A percentile compares a stretch with the other conserved stretches of the same genome.
phyloP scores from a whole-genome alignment of 2,113 vertebrate genomes.

The Helogale parvula region DNA sequence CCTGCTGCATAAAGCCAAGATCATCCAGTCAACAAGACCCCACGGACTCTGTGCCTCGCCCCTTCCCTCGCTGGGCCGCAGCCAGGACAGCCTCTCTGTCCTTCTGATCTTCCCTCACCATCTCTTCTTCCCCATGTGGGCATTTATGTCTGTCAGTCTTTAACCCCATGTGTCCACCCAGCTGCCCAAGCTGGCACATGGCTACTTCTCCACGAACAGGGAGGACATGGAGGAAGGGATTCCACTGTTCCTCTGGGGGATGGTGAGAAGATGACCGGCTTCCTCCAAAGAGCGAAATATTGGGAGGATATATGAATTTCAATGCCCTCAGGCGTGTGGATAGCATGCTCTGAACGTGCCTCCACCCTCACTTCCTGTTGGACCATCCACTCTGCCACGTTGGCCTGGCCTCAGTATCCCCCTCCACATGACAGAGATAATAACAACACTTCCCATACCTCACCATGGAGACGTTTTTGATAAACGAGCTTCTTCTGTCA shows the following conservation, averaged over 20 bases:
- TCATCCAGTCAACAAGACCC: neutral
- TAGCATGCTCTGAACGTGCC: neutral
- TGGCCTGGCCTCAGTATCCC: neutral
- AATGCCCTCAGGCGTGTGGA: neutral
- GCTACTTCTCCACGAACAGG: neutral
- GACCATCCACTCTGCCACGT: rapidly evolving
- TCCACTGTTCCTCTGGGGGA: rapidly evolving
- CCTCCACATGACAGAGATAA: neutral
- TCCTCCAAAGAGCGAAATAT: neutral
- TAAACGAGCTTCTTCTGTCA: neutral
- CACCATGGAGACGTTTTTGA: too few relatives aligned
- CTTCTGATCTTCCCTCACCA: neutral
- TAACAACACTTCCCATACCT: neutral
- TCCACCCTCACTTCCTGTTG: neutral
- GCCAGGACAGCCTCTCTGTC: neutral
- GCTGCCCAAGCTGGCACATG: neutral
- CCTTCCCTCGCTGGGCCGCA: rapidly evolving
- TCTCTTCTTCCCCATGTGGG: neutral
- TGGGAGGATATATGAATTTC: neutral
- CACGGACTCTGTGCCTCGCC: neutral
- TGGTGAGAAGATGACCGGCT: too few relatives aligned
- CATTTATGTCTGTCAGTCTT: neutral
- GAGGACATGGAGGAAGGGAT: too few relatives aligned
- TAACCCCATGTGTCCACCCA: neutral
- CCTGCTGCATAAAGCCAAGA: neutral